Evolutionary conservation across 2,797 vertebrate species (phyloP), one percentile per base, ranked within the genome.

Genomic region (Lutjanus argentimaculatus): DNA sequence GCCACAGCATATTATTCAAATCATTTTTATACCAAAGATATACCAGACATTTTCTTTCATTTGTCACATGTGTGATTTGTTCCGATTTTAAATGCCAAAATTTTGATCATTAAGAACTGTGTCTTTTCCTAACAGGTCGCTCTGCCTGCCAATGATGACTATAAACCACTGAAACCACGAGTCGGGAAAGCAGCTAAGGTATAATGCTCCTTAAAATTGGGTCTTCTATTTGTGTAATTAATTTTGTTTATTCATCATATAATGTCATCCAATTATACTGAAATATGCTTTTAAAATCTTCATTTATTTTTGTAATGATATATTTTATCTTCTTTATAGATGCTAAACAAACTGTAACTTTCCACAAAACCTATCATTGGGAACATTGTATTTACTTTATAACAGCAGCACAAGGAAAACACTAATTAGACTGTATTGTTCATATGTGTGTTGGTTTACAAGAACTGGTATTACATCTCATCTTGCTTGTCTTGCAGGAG

Each of bases 111-210:
- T 68, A 40, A 46, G 8, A 12, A 52, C 21, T 12, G 3, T 48
- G 2, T 79, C 0, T 84, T 68, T 77, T 16, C 10, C 19, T 17
- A 16, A 53, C 80, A 99, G 99, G 99, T 99, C 52, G 98, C 97
- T 0, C 95, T 99, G 82, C 97, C 97, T 81, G 91, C 94, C 46
- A 92, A 90, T 88, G 97, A 97, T 59, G 96, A 97, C 11, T 99
- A 97, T 77, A 89, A 95, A 49, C 96, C 95, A 9, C 92, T 99
- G 67, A 98, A 96, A 86, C 95, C 96, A 62, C 95, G 98, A 86
- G 96, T 97, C 83, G 99, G 98, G 76, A 99, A 99, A 96, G 97
- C 98, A 80, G 96, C 99, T 57, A 99, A 99, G 96, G 98, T 99
- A 89, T 10, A 22, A 51, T 49, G 0, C 7, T 0, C 14, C 15